Percentiles rank a stretch among this genome's conserved stretches.
Evolutionary conservation across 2,797 vertebrate genomes (phyloP).

Genomic region (Anabas testudineus): DNA sequence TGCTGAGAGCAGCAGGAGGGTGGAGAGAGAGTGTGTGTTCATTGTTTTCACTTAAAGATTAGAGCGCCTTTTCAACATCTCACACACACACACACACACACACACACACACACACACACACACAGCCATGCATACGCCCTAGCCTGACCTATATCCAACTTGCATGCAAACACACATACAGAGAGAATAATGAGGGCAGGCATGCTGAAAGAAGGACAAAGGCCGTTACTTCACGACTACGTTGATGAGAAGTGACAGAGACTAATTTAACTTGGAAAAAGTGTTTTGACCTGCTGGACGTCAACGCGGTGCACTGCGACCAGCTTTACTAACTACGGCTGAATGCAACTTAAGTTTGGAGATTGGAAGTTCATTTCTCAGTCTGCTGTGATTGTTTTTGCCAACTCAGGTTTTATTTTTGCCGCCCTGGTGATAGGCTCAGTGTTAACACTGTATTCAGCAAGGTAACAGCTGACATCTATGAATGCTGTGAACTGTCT

Average conservation of each 20-base stretch:
- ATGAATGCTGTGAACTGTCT: too few relatives aligned
- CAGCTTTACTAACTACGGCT: not conserved
- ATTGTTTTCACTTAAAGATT: conserved; percentile 70
- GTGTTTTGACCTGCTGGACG: conserved; percentile 19
- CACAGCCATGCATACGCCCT: conserved; percentile 40
- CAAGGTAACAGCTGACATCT: too few relatives aligned
- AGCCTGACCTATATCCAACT: conserved; percentile 65
- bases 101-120: conserved; percentile 33
- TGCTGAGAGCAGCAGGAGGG: conserved; percentile 63
- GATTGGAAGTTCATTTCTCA: too few relatives aligned
- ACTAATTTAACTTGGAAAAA: conserved; percentile 40
- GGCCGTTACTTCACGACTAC: conserved; percentile 24
- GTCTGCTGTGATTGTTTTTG: too few relatives aligned
- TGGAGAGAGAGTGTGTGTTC: conserved; percentile 23
- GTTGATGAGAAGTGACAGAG: conserved; percentile 55
- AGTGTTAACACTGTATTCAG: too few relatives aligned
- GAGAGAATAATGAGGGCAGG: conserved; percentile 57
- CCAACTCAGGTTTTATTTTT: too few relatives aligned
- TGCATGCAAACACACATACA: conserved; percentile 41
- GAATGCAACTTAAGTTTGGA: too few relatives aligned
- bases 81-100: conserved; percentile 37
- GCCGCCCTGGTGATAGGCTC: too few relatives aligned
- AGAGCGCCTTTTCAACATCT: conserved; percentile 61
- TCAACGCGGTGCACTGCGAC: conserved; percentile 7
- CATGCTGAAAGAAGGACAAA: conserved; percentile 65